Conservation (phyloP, 1,140 invertebrate genomes). For the Piezodorus guildinii region DNA sequence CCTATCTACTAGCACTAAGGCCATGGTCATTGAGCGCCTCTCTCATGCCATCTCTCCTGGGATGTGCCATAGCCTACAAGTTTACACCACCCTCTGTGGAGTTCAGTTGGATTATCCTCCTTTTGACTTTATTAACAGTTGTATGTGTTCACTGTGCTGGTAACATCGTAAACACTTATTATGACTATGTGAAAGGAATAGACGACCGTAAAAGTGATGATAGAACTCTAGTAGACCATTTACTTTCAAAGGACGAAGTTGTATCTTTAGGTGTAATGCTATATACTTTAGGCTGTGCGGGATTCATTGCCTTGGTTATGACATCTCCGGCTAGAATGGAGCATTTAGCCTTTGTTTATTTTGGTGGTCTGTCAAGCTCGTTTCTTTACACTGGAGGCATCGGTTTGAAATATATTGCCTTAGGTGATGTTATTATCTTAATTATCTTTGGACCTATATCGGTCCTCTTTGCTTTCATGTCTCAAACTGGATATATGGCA, state of each 20-base stretch:
- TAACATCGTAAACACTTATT: slow-evolving; percentile 95
- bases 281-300: slow-evolving; percentile 77
- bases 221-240: slow-evolving; percentile 80
- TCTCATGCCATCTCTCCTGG: slow-evolving; percentile 75
- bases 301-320: slow-evolving; percentile 66
- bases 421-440: slow-evolving; percentile 59
- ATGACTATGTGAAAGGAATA: slow-evolving; percentile 86
- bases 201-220: slow-evolving; percentile 87
- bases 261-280: slow-evolving; percentile 67
- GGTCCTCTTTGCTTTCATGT: slow-evolving; percentile 86
- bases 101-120: slow-evolving; percentile 64
- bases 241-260: slow-evolving; percentile 74
- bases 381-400: slow-evolving; percentile 64
- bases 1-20: slow-evolving; percentile 72
- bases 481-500: slow-evolving; percentile 75
- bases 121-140: slow-evolving; percentile 72
- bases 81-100: slow-evolving; percentile 45
- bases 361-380: slow-evolving; percentile 90
- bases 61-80: slow-evolving; percentile 76
- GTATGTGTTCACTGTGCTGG: slow-evolving; percentile 88
- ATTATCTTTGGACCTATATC: slow-evolving; percentile 89
- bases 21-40: slow-evolving; percentile 90
- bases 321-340: slow-evolving; percentile 85
- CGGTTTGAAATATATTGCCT: slow-evolving; percentile 48
- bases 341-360: slow-evolving; percentile 85